phyloP scores from a whole-genome alignment of 2,888 invertebrate genomes.

The Barypeithes pellucidus region DNA sequence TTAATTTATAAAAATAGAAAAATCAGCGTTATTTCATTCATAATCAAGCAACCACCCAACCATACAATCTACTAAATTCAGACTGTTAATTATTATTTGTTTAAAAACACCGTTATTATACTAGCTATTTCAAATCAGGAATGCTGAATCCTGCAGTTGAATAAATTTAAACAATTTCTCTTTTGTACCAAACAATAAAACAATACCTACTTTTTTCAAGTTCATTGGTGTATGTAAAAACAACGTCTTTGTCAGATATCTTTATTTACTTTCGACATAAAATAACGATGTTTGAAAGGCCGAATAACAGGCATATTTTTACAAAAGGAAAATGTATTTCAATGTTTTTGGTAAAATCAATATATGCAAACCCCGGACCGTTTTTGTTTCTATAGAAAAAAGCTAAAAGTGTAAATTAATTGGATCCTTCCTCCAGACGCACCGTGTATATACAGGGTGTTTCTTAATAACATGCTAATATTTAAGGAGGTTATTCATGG shows the following conservation, averaged over 20 bases:
- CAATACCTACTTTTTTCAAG: neutral
- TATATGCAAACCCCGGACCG: neutral
- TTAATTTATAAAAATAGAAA: too few relatives aligned
- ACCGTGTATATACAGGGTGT: too few relatives aligned
- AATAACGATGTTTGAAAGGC: constrained; percentile 7
- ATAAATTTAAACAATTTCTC: constrained; percentile 14
- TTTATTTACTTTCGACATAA: neutral
- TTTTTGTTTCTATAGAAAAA: neutral
- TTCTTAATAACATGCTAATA: too few relatives aligned
- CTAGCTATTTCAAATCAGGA: neutral
- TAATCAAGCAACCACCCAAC: too few relatives aligned
- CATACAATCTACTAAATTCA: too few relatives aligned
- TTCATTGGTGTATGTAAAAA: neutral
- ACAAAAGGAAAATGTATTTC: neutral
- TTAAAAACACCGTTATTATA: neutral
- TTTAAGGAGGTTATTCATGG: too few relatives aligned
- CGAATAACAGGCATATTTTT: constrained; percentile 21
- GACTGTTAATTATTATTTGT: too few relatives aligned
- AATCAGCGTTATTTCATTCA: too few relatives aligned
- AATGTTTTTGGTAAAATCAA: constrained; percentile 6
- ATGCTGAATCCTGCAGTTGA: constrained; percentile 10
- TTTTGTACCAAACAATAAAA: constrained; percentile 8
- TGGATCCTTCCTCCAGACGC: too few relatives aligned
- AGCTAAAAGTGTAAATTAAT: neutral
- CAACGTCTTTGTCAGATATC: neutral